Evolutionary conservation across 1,140 invertebrate species (phyloP), one percentile per base, ranked within the genome.

Genomic region (Neotoxoptera formosana): DNA sequence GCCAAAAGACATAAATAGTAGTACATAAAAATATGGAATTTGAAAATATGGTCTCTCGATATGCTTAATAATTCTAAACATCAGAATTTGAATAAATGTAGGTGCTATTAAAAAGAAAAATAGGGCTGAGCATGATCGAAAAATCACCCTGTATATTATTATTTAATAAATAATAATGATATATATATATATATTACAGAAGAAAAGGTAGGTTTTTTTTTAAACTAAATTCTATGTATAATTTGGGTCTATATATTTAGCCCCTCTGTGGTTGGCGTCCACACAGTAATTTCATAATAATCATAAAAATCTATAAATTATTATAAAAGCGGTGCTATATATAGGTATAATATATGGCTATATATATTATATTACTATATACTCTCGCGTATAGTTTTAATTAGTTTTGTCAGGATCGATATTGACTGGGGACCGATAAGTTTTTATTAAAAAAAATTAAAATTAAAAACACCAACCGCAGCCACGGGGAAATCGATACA

Each of bases 361-460:
- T 30, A 36, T 21, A 34, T 17, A n/a, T n/a, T n/a, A n/a, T 36
- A 34, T 34, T 81, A n/a, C n/a, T n/a, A n/a, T n/a, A 67, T 41
- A 41, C 20, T 83, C 21, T 41, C 81, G 81, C 81, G 81, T 36
- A 36, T 41, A 36, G 17, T 83, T 83, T 36, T 83, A 83, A 83
- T 83, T 83, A 83, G 36, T 83, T 83, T 83, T 83, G 81, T 21
- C 21, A 23, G 34, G 81, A 83, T 83, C 81, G 81, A 83, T 83
- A 83, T 83, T 36, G 81, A 36, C 36, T 83, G 34, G 81, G 34
- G 81, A 83, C 81, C 81, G 34, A 83, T 83, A 83, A 36, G 81
- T 83, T 83, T 83, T 83, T 41, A 83, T 83, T 83, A 83, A 83
- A 83, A 83, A 60, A 67, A n/a, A 67, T n/a, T 17, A n/a, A 67